A percentile compares a stretch with the other conserved stretches of the same genome.
Evolutionary conservation across 1,140 invertebrate species (phyloP).

Genomic region (Drosophila obscura): DNA sequence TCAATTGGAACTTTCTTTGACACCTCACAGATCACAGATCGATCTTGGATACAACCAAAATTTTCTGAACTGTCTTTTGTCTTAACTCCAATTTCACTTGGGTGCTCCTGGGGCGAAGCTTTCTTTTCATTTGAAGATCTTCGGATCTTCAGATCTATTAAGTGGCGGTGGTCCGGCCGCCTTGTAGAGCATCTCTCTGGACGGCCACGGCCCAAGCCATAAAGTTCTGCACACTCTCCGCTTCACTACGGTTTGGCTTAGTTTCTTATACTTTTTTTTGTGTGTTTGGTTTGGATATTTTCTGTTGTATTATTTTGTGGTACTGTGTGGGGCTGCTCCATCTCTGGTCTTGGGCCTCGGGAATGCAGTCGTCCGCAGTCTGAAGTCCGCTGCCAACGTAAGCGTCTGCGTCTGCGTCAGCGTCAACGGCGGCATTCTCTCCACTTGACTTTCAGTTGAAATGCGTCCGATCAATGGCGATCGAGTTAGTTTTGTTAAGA

Average conservation of each 20-base stretch:
- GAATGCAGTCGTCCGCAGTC: slow-evolving; percentile 29
- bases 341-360: slow-evolving; percentile 21
- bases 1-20: slow-evolving; percentile 34
- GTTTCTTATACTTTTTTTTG: slow-evolving; percentile 22
- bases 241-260: slow-evolving; percentile 39
- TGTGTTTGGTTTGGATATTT: slow-evolving; percentile 27
- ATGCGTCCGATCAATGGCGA: slow-evolving; percentile 78
- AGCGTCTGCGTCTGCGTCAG: slow-evolving; percentile 9
- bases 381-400: slow-evolving; percentile 8
- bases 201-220: slow-evolving; percentile 59
- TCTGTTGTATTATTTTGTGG: slow-evolving; percentile 38
- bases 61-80: slow-evolving; percentile 23
- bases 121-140: slow-evolving; percentile 49
- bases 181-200: slow-evolving; percentile 61
- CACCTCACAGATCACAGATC: slow-evolving; percentile 30
- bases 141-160: slow-evolving; percentile 20
- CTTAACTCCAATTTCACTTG: slow-evolving; percentile 35
- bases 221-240: slow-evolving; percentile 43
- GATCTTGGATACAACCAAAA: no score
- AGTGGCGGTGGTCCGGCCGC: slow-evolving; percentile 11
- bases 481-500: slow-evolving; percentile 83
- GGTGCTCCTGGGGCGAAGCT: slow-evolving; percentile 20
- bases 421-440: slow-evolving; percentile 60
- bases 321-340: slow-evolving; percentile 42
- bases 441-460: slow-evolving; percentile 77